Evolutionary conservation across 2,113 vertebrate genomes (phyloP).

Genomic region (Romanogobio albipinnatus): DNA sequence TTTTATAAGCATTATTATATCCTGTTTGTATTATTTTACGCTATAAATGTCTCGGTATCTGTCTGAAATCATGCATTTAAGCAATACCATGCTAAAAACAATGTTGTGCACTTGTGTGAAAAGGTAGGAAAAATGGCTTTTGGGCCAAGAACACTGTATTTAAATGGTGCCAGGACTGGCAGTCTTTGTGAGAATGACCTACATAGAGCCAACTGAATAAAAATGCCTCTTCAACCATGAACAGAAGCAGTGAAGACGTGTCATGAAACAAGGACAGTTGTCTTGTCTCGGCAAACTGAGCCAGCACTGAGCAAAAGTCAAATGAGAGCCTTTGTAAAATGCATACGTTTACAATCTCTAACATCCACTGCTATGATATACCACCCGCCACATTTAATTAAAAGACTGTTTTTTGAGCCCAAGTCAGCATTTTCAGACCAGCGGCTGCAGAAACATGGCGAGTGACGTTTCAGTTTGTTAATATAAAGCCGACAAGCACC

Average conservation of each 20-base stretch:
- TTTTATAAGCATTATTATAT: neutral
- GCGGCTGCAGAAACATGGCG: slow-evolving; percentile 59
- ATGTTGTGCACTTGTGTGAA: neutral
- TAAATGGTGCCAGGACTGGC: slow-evolving; percentile 39
- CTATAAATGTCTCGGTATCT: neutral
- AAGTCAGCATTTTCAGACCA: slow-evolving; percentile 74
- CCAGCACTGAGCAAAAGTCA: neutral
- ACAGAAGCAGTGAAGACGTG: slow-evolving; percentile 43
- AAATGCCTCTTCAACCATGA: slow-evolving; percentile 56
- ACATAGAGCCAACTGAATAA: slow-evolving; percentile 58
- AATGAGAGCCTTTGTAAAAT: neutral
- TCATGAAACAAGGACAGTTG: neutral
- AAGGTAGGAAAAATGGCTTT: neutral
- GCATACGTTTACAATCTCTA: neutral
- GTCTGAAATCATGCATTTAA: slow-evolving; percentile 1
- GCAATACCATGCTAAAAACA: neutral
- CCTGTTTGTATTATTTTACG: neutral
- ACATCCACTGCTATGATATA: slow-evolving; percentile 41
- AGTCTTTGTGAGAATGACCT: slow-evolving; percentile 61
- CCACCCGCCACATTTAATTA: slow-evolving; percentile 66
- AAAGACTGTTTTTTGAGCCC: slow-evolving; percentile 67
- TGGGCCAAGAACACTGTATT: neutral
- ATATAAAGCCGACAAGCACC: slow-evolving; percentile 67
- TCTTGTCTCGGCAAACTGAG: neutral
- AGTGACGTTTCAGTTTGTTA: slow-evolving; percentile 62